Base-by-base conservation (phyloP, 2,797 vertebrate species). In the Taenioides sp. region DNA sequence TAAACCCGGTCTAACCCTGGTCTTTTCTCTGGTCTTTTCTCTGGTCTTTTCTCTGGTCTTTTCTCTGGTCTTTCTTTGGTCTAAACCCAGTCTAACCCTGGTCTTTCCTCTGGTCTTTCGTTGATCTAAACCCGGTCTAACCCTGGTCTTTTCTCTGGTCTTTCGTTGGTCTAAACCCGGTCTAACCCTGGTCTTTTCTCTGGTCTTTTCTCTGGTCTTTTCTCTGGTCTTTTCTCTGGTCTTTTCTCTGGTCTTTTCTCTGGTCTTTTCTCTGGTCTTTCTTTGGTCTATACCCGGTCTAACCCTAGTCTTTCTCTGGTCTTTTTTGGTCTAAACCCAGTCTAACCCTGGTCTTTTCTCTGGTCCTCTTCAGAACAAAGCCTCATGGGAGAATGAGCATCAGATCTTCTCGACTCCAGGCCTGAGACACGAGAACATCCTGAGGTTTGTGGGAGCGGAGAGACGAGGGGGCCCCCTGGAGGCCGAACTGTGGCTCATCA, bases 401-500 rank as follows among this genome's bases (percentile, higher is more conserved):
- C 96, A 96, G 40, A 91, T 98, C 70, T 98, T 97, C 92, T 87
- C 76, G 68, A 96, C 95, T 0, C 94, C 96, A 0, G 97, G 97
- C 16, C 97, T 98, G 95, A 97, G 94, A 80, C 97, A 99, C 0
- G 95, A 97, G 54, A 97, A 97, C 89, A 92, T 99, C 85, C 83
- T 98, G 86, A 92, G 93, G 71, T 98, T 94, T 86, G 95, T 98
- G 5, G 95, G 88, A 0, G 94, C 96, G 0, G 96, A 98, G 93
- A 95, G 94, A 76, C 93, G 96, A 31, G 96, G 96, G 60, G 92
- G 83, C 73, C 96, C 94, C 92, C 88, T 95, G 20, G 96, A 98
- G 85, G 92, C 91, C 27, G 97, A 99, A 67, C 95, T 98, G 43
- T 98, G 97, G 97, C 93, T 98, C 73, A 96, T 98, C 86, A 96